A percentile compares a stretch with the other conserved stretches of the same genome.
Evolutionary conservation across 1,140 invertebrate species (phyloP).

Genomic region (Apis mellifera): Amel_HAv3.1 CM009939.2:8421001-8421500

Average conservation of each 20-base stretch:
- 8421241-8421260: constrained; percentile 20
- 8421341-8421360: constrained; percentile 11
- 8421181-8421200: too few relatives aligned
- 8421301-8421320: background rate
- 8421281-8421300: constrained; percentile 22
- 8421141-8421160: background rate
- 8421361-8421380: background rate
- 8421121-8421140: background rate
- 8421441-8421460: background rate
- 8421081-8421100: background rate
- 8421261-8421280: constrained; percentile 57
- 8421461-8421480: constrained; percentile 18
- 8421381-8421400: background rate
- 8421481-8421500: background rate
- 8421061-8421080: background rate
- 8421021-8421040: background rate
- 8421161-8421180: background rate
- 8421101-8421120: background rate
- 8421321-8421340: constrained; percentile 1
- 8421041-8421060: background rate
- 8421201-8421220: background rate
- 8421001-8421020: background rate
- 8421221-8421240: background rate
- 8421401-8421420: constrained; percentile 2
- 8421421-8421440: background rate